Base-by-base conservation (phyloP, 2,797 vertebrate genomes). In the Gastrophryne carolinensis region DNA sequence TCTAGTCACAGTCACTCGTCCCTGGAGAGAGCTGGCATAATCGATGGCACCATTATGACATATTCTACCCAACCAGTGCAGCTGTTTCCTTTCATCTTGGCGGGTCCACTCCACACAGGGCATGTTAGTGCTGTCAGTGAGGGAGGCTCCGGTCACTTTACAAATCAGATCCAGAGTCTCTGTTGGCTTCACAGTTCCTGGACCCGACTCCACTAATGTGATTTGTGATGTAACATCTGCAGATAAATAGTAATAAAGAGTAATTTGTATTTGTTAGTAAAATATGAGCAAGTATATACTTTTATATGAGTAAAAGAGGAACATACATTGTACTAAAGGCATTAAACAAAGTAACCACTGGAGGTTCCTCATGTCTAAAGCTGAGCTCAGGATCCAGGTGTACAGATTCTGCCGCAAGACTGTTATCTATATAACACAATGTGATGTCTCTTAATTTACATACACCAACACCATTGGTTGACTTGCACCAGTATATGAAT, bases 101-200 rank as follows among this genome's bases (percentile, higher is more conserved):
- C 9, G 30, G 30, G 9, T 9, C 30, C 30, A 34, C 4, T 34
- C 4, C 30, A 34, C 30, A 34, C 30, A 34, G 4, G 4, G 9
- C 30, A 34, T 34, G 30, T 4, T 34, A 24, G 24, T 11, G n/a
- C 24, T 58, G 30, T 53, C 57, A 63, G 49, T 52, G 5, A 62
- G 30, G 15, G 70, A 62, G 39, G 44, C 58, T 17, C 70, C 70
- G 10, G 44, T 26, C 29, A 73, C 57, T 39, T 17, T 52, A 73
- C 70, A 73, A 11, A 30, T 63, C 58, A 73, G 5, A 9, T 9
- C 5, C 19, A 73, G 57, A 52, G 21, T 30, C 29, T 37, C 29
- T 62, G 13, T 4, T 37, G 70, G 70, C 21, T 73, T 63, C 21
- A 73, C 70, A 52, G 27, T 52, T 19, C 44, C 58, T 12, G 58